Evolutionary conservation across 2,797 vertebrate genomes (phyloP).

Genomic region (Syncerus caffer): DNA sequence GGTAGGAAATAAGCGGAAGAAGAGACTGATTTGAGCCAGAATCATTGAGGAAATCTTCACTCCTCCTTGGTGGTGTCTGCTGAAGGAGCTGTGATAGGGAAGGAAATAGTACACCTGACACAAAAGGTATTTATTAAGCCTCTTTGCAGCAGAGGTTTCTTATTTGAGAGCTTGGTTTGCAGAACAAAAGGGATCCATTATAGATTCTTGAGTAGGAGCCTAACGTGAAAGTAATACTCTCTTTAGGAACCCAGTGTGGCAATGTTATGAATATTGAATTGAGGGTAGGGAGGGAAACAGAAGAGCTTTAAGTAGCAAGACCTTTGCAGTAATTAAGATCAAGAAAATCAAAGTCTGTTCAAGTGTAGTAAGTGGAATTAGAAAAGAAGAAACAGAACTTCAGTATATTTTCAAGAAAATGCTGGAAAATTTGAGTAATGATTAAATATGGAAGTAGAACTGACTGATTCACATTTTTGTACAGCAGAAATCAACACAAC

Average conservation of each 20-base stretch:
- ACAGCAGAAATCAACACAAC: neutral
- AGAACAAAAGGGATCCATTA: conserved; percentile 13
- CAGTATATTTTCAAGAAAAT: conserved; percentile 12
- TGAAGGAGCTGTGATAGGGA: neutral
- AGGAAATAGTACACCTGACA: neutral
- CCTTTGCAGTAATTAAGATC: conserved; percentile 23
- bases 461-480: neutral
- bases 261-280: neutral
- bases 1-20: neutral
- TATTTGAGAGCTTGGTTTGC: neutral
- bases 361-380: neutral
- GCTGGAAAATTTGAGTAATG: neutral
- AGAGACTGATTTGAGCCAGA: neutral
- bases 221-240: conserved; percentile 31
- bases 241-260: conserved; percentile 16
- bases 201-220: neutral
- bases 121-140: neutral
- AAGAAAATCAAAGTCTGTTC: neutral
- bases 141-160: neutral
- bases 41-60: conserved; percentile 21
- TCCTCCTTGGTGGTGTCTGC: neutral
- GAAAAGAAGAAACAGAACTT: neutral
- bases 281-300: neutral
- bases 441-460: neutral
- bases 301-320: neutral